phyloP scores from a whole-genome alignment of 2,797 vertebrate genomes.

The Sebastes hopkinsi region DNA sequence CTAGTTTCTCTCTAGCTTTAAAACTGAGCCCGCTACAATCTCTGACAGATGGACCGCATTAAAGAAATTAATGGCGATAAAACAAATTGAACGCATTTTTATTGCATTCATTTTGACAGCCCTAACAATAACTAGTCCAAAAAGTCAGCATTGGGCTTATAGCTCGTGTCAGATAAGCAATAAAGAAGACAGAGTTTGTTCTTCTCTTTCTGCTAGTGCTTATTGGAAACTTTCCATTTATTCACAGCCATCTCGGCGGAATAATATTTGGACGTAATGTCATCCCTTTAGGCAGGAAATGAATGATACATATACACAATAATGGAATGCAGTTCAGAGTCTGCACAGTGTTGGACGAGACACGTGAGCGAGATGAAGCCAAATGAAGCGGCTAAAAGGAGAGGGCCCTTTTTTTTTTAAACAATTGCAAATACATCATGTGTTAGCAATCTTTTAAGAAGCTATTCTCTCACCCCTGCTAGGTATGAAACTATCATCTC shows the following conservation, averaged over 20 bases:
- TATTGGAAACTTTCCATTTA: conserved; percentile 17
- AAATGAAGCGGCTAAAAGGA: background rate
- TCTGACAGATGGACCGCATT: too few species aligned
- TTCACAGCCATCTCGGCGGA: background rate
- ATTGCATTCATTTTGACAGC: too few species aligned
- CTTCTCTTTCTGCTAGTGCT: background rate
- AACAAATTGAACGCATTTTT: too few species aligned
- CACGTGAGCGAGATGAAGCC: background rate
- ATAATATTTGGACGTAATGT: conserved; percentile 38
- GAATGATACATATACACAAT: background rate
- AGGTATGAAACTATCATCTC: conserved; percentile 3
- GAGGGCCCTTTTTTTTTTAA: background rate
- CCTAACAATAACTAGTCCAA: background rate
- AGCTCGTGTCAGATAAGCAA: background rate
- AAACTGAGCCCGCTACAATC: too few species aligned
- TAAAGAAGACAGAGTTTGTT: background rate
- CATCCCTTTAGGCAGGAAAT: conserved; percentile 10
- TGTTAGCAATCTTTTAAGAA: conserved; percentile 11
- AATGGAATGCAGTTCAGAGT: background rate
- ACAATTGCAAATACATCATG: background rate
- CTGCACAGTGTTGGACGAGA: conserved; percentile 2
- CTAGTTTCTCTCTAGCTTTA: too few species aligned
- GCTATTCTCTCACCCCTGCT: conserved; percentile 8
- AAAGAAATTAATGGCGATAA: too few species aligned
- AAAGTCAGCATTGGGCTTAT: background rate